Base-by-base conservation (phyloP, 2,888 invertebrate species). In the Campoletis raptor region DNA sequence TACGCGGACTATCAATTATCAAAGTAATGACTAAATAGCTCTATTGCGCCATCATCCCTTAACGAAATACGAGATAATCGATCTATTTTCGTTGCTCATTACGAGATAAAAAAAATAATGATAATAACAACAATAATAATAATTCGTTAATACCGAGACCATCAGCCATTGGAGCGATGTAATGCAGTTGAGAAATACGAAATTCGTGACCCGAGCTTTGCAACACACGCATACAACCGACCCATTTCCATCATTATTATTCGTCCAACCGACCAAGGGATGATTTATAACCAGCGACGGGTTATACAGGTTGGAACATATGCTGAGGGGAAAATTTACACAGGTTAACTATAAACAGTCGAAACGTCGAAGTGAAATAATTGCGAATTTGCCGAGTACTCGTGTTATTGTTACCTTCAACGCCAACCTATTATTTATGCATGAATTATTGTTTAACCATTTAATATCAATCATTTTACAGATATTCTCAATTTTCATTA, bases 241-340 rank as follows among this genome's bases (percentile, higher is more conserved):
- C 24, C 21, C 67, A 67, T 64, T 72, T 37, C 64, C 36, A 78
- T 72, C 72, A 83, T 83, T 83, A 83, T 83, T 83, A 83, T 83
- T 83, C 83, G 66, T 54, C 73, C 45, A 36, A 42, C 24, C 42
- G 70, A 30, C 18, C 64, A 18, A 21, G 66, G 72, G 42, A 73
- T 78, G 78, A 83, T 83, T 83, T 73, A 57, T 54, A 66, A 77
- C 83, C 45, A 42, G 61, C n/a, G 24, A 79, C 66, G 45, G 36
- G 7, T 77, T 42, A 57, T 74, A 61, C 78, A 36, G 40, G 30
- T 10, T 18, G 78, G 24, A 67, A 61, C 57, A 74, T 61, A 48
- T 61, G 57, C 74, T 15, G 57, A 36, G 24, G 24, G 45, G 36
- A 24, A 74, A 42, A 74, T 74, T 40, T 74, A 40, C 66, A 48